These are phyloP conservation scores for Lagenorhynchus albirostris DNA, from an alignment of 2,113 vertebrate genomes.

Conservation along the genomic window DNA sequence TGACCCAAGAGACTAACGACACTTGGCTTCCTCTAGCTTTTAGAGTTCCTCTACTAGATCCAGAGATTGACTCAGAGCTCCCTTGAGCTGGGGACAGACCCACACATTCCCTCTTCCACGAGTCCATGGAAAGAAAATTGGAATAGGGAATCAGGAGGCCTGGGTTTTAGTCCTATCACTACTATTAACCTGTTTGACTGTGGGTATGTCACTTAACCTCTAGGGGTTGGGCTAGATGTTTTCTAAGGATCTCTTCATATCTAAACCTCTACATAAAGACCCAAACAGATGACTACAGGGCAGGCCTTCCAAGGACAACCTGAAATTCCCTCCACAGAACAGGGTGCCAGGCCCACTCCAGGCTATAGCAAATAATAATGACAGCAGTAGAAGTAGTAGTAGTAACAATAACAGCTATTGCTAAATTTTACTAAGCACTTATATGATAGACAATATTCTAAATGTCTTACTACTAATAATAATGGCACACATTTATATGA, in stretches of 20 bases:
- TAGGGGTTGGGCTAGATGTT: not conserved
- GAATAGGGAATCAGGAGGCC: not conserved
- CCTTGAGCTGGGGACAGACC: not conserved
- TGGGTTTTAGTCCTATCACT: not conserved
- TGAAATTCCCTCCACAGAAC: conserved; percentile 20
- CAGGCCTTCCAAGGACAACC: not conserved
- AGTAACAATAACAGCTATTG: not conserved
- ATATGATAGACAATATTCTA: conserved; percentile 6
- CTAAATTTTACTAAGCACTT: conserved; percentile 35
- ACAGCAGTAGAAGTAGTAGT: not conserved
- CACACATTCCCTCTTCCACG: not conserved
- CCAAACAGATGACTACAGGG: not conserved
- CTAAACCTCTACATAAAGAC: conserved; percentile 20
- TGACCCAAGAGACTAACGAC: not conserved
- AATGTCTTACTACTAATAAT: not conserved
- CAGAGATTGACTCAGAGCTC: conserved; percentile 9
- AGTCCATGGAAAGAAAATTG: not conserved
- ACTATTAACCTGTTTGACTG: not conserved
- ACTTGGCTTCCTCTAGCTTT: not conserved
- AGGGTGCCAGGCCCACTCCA: not conserved
- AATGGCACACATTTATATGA: not conserved
- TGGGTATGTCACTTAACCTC: not conserved
- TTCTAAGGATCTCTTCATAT: conserved; percentile 27
- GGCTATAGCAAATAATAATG: not conserved
- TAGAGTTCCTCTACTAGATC: not conserved